phyloP scores from a whole-genome alignment of 2,888 invertebrate genomes.

The Aphodius sticticus region DNA sequence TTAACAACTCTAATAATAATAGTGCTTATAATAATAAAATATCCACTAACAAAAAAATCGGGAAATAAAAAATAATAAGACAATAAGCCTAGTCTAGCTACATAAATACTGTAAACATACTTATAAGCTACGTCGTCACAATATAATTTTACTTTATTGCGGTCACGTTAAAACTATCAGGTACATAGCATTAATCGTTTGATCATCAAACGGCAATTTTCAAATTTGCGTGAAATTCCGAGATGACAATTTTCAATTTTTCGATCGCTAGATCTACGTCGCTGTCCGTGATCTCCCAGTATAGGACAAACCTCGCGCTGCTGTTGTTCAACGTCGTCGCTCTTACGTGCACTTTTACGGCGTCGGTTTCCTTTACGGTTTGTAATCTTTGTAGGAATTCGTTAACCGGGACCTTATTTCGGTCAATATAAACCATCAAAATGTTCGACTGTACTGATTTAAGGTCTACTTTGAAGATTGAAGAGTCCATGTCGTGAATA shows the following conservation, averaged over 20 bases:
- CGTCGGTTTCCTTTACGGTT: slow-evolving; percentile 59
- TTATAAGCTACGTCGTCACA: neutral
- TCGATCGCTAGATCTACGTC: slow-evolving; percentile 72
- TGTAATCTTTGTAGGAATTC: slow-evolving; percentile 65
- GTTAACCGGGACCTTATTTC: slow-evolving; percentile 63
- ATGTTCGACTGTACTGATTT: slow-evolving; percentile 77
- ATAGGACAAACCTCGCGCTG: slow-evolving; percentile 73
- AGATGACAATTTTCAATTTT: slow-evolving; percentile 75
- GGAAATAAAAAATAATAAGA: neutral
- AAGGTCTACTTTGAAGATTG: slow-evolving; percentile 69
- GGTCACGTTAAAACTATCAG: neutral
- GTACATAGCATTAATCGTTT: neutral
- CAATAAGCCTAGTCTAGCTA: neutral
- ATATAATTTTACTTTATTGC: neutral
- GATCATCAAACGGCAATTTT: neutral
- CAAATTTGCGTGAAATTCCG: slow-evolving; percentile 55
- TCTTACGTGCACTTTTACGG: slow-evolving; percentile 66
- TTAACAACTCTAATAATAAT: neutral
- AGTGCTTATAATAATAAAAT: neutral
- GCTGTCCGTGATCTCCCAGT: slow-evolving; percentile 74
- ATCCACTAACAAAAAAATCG: neutral
- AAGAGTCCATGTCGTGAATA: slow-evolving; percentile 68
- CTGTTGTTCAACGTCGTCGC: slow-evolving; percentile 67
- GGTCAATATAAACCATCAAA: slow-evolving; percentile 68
- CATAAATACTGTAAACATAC: slow-evolving; percentile 16